Evolutionary conservation across 2,797 vertebrate genomes (phyloP).

Genomic region (Lates japonicus): DNA sequence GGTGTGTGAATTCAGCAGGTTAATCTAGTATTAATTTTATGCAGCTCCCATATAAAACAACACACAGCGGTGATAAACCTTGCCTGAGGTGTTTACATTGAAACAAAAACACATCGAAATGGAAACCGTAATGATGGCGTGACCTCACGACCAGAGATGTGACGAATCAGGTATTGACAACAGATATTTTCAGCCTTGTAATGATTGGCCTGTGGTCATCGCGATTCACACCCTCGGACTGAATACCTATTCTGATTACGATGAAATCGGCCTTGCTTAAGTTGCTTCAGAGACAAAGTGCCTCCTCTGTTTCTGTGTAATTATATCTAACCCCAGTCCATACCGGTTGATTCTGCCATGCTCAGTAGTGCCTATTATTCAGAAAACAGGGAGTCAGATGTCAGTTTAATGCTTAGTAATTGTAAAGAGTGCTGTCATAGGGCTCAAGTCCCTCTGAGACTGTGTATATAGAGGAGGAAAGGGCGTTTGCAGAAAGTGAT

Average conservation of each 20-base stretch:
- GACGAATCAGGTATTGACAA: conserved; percentile 37
- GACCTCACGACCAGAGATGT: conserved; percentile 43
- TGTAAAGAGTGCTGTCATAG: neutral
- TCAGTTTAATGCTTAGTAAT: conserved; percentile 12
- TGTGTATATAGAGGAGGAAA: neutral
- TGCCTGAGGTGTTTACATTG: conserved; percentile 62
- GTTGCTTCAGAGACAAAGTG: neutral
- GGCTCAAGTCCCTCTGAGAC: neutral
- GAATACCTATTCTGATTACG: neutral
- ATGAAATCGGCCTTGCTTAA: neutral
- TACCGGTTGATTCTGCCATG: conserved; percentile 10
- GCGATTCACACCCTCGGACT: neutral
- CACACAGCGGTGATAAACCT: conserved; percentile 52
- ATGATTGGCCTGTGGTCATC: conserved; percentile 18
- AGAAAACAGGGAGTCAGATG: neutral
- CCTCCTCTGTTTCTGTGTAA: neutral
- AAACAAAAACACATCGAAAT: conserved; percentile 53
- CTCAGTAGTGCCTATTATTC: neutral
- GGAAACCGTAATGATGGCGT: conserved; percentile 42
- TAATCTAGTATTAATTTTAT: conserved; percentile 64
- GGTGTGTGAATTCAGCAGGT: conserved; percentile 30
- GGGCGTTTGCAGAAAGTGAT: conserved; percentile 9
- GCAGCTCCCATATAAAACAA: conserved; percentile 61
- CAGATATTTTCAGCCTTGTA: conserved; percentile 30
- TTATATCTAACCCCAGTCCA: neutral